Evolutionary conservation across 1,140 invertebrate genomes (phyloP), one percentile per base, ranked within the genome.

Genomic region (Drosophila arizonae): DNA sequence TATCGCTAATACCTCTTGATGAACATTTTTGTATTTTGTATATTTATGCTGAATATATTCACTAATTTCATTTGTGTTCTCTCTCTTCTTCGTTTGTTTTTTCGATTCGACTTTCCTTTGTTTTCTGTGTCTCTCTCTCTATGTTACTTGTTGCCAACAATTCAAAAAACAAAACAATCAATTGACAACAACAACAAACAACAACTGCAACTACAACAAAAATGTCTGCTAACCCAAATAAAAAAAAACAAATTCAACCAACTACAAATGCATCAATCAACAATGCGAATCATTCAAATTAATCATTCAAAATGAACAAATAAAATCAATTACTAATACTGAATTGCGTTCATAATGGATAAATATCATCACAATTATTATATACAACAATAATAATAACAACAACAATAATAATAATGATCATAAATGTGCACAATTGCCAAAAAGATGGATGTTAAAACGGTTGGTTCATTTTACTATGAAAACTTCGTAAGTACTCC

Each of bases 381-480:
- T 8, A 46, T 24, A 46, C 13, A 67, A 77, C 48, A 76, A 75
- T 57, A 76, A 87, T 61, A 55, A 64, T 28, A 64, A 58, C 9
- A 45, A 77, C 51, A 36, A 58, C 55, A 74, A 78, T 45, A 55
- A 74, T 17, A 55, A 39, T 61, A 68, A 60, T 72, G 45, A 73
- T 48, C 72, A 73, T 68, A 79, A 79, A 79, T 88, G 61, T 73
- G 70, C 74, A 72, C 70, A 64, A 76, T 63, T 67, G 56, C 78
- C 79, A 79, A 87, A 91, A 90, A 97, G 96, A 96, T 97, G 96
- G 96, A 97, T 94, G 96, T 96, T 95, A 97, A 97, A 95, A 96
- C 95, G 94, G 95, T 96, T 94, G 96, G 96, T 93, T 96, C 96
- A 92, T 96, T 96, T 95, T 97, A 97, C 95, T 97, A 97, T 94